phyloP scores from a whole-genome alignment of 2,113 vertebrate species.

The Mustela nigripes region DNA sequence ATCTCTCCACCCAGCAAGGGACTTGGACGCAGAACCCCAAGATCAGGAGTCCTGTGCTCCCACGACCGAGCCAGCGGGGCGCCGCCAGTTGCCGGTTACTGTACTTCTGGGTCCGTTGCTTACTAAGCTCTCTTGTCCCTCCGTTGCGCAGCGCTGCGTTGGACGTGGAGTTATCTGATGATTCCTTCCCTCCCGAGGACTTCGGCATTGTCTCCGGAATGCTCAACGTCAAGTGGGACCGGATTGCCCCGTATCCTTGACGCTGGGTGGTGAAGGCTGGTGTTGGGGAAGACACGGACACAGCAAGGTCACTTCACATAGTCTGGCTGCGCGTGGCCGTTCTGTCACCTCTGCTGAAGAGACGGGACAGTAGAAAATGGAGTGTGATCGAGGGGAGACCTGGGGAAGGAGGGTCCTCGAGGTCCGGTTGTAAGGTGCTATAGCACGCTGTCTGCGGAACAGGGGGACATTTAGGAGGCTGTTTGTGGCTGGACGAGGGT shows the following conservation, averaged over 20 bases:
- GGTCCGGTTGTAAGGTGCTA: neutral
- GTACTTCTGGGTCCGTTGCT: neutral
- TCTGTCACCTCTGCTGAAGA: neutral
- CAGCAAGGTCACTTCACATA: neutral
- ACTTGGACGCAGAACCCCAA: neutral
- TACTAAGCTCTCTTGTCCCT: neutral
- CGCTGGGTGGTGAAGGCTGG: neutral
- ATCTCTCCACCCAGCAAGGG: neutral
- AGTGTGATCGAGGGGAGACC: neutral
- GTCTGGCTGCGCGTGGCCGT: neutral
- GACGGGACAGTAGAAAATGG: neutral
- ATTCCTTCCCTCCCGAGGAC: conserved; percentile 97
- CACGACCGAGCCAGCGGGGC: fast-evolving
- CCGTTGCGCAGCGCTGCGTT: conserved; percentile 91
- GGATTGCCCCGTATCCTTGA: conserved; percentile 96
- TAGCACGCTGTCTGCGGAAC: neutral
- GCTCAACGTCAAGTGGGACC: conserved; percentile 98
- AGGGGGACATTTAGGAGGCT: neutral
- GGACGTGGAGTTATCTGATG: conserved; percentile 97
- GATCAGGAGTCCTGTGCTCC: neutral
- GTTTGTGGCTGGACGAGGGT: neutral
- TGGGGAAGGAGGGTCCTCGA: neutral
- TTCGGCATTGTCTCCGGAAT: conserved; percentile 98
- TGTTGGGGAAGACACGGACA: too few relatives aligned
- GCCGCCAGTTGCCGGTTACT: neutral